These are phyloP conservation scores for Mythimna vitellina DNA, from an alignment of 2,888 invertebrate species.

Conservation along the genomic window DNA sequence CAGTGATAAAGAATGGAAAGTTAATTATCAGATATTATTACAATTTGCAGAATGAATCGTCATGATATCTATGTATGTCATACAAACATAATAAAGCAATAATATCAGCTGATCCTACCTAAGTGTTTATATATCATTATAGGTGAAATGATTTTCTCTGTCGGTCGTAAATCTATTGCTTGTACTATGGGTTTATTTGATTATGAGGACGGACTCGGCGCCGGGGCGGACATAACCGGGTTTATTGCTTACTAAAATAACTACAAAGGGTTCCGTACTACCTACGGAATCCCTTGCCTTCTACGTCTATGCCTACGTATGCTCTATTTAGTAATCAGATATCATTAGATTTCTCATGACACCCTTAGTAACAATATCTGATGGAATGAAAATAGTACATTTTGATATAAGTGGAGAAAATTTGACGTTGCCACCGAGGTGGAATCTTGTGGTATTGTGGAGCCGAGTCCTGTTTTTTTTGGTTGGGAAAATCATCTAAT, in stretches of 20 bases:
- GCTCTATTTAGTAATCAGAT: background rate
- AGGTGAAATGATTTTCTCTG: slow-evolving; percentile 70
- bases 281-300: slow-evolving; percentile 58
- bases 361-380: background rate
- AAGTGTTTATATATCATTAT: slow-evolving; percentile 62
- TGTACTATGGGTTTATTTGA: slow-evolving; percentile 81
- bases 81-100: slow-evolving; percentile 34
- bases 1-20: background rate
- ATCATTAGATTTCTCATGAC: background rate
- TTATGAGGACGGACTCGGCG: slow-evolving; percentile 76
- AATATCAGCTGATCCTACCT: slow-evolving; percentile 31
- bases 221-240: slow-evolving; percentile 75
- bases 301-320: too few species aligned
- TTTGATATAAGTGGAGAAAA: too few species aligned
- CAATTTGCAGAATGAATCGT: background rate
- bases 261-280: slow-evolving; percentile 45
- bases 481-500: too few species aligned
- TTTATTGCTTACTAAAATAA: slow-evolving; percentile 81
- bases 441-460: too few species aligned
- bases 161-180: slow-evolving; percentile 79
- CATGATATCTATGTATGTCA: background rate
- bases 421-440: too few species aligned
- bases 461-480: too few species aligned
- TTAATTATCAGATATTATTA: background rate
- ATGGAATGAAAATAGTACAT: too few species aligned